phyloP scores from a whole-genome alignment of 1,140 invertebrate species.

The Phymorhynchus buccinoides region DNA sequence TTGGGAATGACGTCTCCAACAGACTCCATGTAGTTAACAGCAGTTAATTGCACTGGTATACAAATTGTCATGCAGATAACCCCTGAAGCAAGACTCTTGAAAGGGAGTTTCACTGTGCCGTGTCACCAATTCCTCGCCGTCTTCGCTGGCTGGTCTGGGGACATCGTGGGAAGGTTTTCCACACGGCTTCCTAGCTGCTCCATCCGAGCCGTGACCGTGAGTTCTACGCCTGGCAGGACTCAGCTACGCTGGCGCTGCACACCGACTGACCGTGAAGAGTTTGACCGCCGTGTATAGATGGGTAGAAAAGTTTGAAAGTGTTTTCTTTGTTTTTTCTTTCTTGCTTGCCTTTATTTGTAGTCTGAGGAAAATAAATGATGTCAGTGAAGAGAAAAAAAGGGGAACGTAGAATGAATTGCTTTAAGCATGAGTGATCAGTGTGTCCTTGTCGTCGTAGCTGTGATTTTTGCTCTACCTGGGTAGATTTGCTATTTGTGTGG shows the following conservation, averaged over 20 bases:
- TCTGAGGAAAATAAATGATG: no score
- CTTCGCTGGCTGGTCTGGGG: slow-evolving; percentile 80
- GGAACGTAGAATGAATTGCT: no score
- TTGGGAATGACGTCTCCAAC: no score
- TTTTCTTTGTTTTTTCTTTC: not conserved
- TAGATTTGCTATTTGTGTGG: no score
- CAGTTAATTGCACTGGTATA: no score
- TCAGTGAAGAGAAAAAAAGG: no score
- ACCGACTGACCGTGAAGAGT: slow-evolving; percentile 61
- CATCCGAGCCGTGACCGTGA: slow-evolving; percentile 51
- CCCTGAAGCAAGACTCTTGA: slow-evolving; percentile 18
- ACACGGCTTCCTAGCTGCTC: slow-evolving; percentile 79
- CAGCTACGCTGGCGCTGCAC: slow-evolving; percentile 46
- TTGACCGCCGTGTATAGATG: slow-evolving; percentile 64
- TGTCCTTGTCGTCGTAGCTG: no score
- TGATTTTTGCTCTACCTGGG: no score
- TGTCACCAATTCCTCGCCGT: slow-evolving; percentile 76
- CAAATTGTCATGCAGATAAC: slow-evolving; percentile 38
- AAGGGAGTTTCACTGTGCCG: slow-evolving; percentile 51
- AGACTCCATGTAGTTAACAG: no score
- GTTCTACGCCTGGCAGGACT: slow-evolving; percentile 67
- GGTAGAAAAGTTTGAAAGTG: not conserved
- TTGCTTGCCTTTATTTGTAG: no score
- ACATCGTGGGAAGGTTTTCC: slow-evolving; percentile 77
- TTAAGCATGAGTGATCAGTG: no score